Evolutionary conservation across 2,888 invertebrate species (phyloP), one percentile per base, ranked within the genome.

Genomic region (Smittia sp.): DNA sequence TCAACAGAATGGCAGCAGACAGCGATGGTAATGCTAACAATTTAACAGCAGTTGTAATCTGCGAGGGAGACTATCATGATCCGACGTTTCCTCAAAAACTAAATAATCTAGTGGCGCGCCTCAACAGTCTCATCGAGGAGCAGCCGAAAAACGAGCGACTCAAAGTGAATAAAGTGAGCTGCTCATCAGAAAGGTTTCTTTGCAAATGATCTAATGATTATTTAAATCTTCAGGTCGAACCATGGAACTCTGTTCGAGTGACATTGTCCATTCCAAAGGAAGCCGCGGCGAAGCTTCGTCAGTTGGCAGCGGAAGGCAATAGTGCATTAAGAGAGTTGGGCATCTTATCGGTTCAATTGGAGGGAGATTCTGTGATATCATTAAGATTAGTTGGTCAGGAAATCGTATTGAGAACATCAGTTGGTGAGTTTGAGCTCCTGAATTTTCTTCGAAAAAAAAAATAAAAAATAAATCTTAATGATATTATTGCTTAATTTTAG

Each of bases 201-300:
- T 11, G 32, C 32, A 68, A 18, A 24, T 9, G 32, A n/a, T 13
- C 6, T 69, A 18, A 25, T 58, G 66, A 38, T 27, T 11, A 62
- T 75, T 75, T n/a, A 1, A 1, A 11, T n/a, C n/a, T n/a, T 15
- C 78, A 85, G 85, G 85, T 96, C 85, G 97, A 97, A 88, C 97
- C 97, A 87, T 98, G 96, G 96, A 96, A 96, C 86, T 94, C 96
- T 79, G 97, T 98, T 79, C 91, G 95, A 84, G 96, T 98, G 83
- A 97, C 96, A 85, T 91, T 98, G 87, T 94, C 94, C 82, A 94
- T 98, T 86, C 96, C 97, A 80, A 90, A 92, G 82, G 96, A 96
- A 85, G 97, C 97, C 80, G 97, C 97, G 80, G 86, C 91, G 79
- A 90, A 94, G 78, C 86, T 98, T 80, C 89, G 95, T 78, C 93